A percentile compares a stretch with the other conserved stretches of the same genome.
Evolutionary conservation across 2,888 invertebrate species (phyloP).

Genomic region (Adelognathus sp.): DNA sequence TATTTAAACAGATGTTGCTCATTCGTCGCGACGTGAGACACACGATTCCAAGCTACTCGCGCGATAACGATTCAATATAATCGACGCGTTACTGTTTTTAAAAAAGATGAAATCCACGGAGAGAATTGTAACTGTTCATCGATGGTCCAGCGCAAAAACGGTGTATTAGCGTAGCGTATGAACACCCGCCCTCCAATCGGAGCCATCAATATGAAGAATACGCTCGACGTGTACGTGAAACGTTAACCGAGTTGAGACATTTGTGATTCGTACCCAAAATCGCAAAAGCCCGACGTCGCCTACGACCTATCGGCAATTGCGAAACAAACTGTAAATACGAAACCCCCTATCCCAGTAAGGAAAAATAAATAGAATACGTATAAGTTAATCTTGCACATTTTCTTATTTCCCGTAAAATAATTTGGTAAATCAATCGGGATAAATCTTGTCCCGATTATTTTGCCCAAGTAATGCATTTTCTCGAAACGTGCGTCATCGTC

Average conservation of each 20-base stretch:
- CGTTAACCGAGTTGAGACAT: slow-evolving; percentile 1
- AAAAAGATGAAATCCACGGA: background rate
- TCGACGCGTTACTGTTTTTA: background rate
- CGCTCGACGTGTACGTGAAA: background rate
- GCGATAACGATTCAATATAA: background rate
- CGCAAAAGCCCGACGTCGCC: background rate
- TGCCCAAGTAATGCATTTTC: no score
- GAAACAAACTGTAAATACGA: slow-evolving; percentile 60
- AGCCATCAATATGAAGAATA: background rate
- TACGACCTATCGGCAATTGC: slow-evolving; percentile 2
- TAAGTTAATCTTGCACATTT: slow-evolving; percentile 44
- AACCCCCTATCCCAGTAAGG: background rate
- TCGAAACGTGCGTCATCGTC: no score
- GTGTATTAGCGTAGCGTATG: background rate
- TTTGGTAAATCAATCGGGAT: slow-evolving; percentile 38
- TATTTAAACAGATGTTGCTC: slow-evolving; percentile 25
- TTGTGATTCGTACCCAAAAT: background rate
- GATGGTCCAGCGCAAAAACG: no score
- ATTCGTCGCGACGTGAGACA: background rate
- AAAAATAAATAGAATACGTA: slow-evolving; percentile 37
- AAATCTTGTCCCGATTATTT: no score
- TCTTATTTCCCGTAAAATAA: slow-evolving; percentile 64
- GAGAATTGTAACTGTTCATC: slow-evolving; percentile 29
- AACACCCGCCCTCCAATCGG: background rate
- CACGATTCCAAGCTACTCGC: background rate